phyloP scores from a whole-genome alignment of 2,888 invertebrate species.

The Agrochola lota region DNA sequence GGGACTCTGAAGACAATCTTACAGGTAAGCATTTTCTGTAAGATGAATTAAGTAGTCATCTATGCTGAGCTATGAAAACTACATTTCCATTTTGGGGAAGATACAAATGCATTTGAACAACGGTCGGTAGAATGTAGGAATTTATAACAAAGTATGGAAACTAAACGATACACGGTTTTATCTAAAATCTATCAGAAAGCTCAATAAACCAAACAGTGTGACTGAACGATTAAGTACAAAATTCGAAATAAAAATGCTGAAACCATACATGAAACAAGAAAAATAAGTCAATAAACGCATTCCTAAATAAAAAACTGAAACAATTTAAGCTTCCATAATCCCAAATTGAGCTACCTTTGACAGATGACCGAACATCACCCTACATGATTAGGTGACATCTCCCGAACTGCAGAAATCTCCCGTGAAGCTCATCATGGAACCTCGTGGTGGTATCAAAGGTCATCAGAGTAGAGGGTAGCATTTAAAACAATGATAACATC shows the following conservation, averaged over 20 bases:
- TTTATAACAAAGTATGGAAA: neutral
- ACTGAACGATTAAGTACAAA: neutral
- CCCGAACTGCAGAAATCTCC: constrained; percentile 38
- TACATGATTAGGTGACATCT: constrained; percentile 38
- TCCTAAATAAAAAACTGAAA: neutral
- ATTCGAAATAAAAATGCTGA: neutral
- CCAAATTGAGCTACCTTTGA: constrained; percentile 13
- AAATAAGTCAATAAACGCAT: neutral
- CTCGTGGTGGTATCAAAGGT: constrained; percentile 68
- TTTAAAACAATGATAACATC: constrained; percentile 88
- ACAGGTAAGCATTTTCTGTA: neutral
- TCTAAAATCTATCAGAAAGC: neutral
- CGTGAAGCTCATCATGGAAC: constrained; percentile 74
- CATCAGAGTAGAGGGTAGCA: constrained; percentile 69
- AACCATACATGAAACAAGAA: neutral
- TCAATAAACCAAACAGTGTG: too few species aligned
- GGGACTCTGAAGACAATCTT: neutral
- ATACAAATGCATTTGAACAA: neutral
- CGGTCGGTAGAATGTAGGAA: neutral
- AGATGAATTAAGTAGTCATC: neutral
- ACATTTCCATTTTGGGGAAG: neutral
- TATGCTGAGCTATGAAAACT: neutral
- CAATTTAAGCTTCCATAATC: neutral
- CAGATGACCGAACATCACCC: constrained; percentile 28
- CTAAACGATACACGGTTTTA: neutral